Evolutionary conservation across 2,888 invertebrate genomes (phyloP), one percentile per base, ranked within the genome.

Genomic region (Pollenia amentaria): DNA sequence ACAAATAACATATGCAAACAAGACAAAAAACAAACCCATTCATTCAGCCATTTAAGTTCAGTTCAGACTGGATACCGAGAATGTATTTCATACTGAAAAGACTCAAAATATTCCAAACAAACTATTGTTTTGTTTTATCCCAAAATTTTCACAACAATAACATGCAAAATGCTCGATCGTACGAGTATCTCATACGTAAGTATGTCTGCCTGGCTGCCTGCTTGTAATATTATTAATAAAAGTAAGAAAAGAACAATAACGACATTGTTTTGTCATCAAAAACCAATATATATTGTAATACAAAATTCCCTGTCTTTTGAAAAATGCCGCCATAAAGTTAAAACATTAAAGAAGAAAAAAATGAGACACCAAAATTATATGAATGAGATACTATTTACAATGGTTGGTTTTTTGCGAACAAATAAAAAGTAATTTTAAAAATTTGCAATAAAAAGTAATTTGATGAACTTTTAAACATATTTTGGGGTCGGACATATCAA

Each of bases 181-280:
- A 7, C 12, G 40, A n/a, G 38, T 38, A n/a, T 57, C 53, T 46
- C 10, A 55, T 53, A 10, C 44, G 4, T 53, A 51, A 29, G 44
- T 16, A 46, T 40, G 44, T 46, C 12, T 16, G 40, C 11, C 2
- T n/a, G 42, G 1, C 7, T n/a, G 12, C 11, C 14, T 55, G 57
- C 14, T 60, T 38, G 16, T 64, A 65, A 65, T 62, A 55, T 80
- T 55, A 65, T 65, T 72, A 80, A 73, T 73, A 70, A 62, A 70
- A 79, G n/a, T 65, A 73, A 38, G 73, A 73, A 76, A 70, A 82
- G 82, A 82, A 82, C 82, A 82, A 82, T 76, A 82, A 82, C 82
- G 82, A 82, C 51, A 82, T 82, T 82, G 82, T 76, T 82, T 82
- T 82, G 82, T 76, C 82, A 76, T 82, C 82, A 82, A 82, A 82